A percentile compares a stretch with the other conserved stretches of the same genome.
Conservation (phyloP, 1,140 invertebrate species). For the Sycophila sp. region DNA sequence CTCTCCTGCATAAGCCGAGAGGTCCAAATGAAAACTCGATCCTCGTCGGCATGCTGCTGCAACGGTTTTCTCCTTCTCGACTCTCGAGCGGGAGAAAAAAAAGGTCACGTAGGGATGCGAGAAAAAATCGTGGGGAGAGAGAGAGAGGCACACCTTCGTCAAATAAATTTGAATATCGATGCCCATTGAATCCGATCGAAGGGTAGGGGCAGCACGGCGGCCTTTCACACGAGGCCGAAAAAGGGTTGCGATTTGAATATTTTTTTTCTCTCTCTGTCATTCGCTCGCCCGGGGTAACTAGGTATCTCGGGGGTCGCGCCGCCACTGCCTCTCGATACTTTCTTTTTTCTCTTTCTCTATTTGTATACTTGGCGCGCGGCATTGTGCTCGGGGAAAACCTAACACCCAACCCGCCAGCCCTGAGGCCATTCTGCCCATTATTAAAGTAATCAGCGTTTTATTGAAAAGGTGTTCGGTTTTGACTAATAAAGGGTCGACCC, state of each 20-base stretch:
- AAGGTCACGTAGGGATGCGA: slow-evolving; percentile 41
- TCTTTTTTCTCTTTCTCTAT: slow-evolving; percentile 55
- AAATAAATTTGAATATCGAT: slow-evolving; percentile 69
- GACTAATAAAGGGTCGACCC: slow-evolving; percentile 53
- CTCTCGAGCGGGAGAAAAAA: slow-evolving; percentile 43
- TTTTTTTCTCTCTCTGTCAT: too few relatives aligned
- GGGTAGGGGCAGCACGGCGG: slow-evolving; percentile 56
- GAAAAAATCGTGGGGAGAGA: slow-evolving; percentile 32
- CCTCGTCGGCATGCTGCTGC: slow-evolving; percentile 46
- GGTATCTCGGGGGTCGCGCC: slow-evolving; percentile 40
- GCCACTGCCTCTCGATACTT: slow-evolving; percentile 9
- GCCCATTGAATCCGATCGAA: slow-evolving; percentile 67
- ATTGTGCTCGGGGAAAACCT: slow-evolving; percentile 61
- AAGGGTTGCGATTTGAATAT: slow-evolving; percentile 68
- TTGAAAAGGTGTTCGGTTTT: slow-evolving; percentile 61
- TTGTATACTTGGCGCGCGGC: slow-evolving; percentile 62
- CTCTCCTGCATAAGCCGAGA: slow-evolving; percentile 33
- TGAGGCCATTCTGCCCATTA: slow-evolving; percentile 61
- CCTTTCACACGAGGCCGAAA: slow-evolving; percentile 53
- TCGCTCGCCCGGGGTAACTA: slow-evolving; percentile 63
- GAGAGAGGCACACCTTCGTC: slow-evolving; percentile 51
- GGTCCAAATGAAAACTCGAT: slow-evolving; percentile 52
- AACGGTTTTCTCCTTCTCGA: slow-evolving; percentile 58
- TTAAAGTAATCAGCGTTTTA: slow-evolving; percentile 64
- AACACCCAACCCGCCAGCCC: slow-evolving; percentile 61